Conservation (phyloP, 2,797 vertebrate genomes). For the Calcarius lapponicus region DNA sequence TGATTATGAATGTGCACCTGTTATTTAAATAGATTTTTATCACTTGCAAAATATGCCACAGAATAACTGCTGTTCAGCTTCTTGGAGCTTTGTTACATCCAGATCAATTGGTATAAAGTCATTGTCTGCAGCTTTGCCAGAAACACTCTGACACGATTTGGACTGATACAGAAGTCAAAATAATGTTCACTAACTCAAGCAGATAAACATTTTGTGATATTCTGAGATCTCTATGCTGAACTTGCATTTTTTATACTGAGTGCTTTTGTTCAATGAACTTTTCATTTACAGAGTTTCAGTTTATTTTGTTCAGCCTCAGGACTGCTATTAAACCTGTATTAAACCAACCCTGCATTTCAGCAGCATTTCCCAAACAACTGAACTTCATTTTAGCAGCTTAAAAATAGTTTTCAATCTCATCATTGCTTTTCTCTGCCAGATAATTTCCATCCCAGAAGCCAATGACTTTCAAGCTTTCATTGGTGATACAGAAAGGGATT, state of each 20-base stretch:
- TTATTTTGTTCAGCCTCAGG: not conserved
- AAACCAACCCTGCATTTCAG: not conserved
- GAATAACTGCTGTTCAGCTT: not conserved
- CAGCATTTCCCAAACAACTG: not conserved
- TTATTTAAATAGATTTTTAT: slow-evolving; percentile 13
- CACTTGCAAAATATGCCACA: not conserved
- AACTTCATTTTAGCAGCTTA: not conserved
- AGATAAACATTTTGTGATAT: not conserved
- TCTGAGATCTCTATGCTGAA: not conserved
- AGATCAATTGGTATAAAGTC: not conserved
- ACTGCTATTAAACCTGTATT: not conserved
- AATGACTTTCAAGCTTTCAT: not conserved
- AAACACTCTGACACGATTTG: not conserved
- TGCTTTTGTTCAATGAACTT: not conserved
- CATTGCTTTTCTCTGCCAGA: not conserved
- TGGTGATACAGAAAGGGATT: not conserved
- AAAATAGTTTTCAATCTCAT: not conserved
- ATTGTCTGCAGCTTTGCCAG: slow-evolving; percentile 1
- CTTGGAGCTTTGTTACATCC: not conserved
- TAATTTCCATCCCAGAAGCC: not conserved
- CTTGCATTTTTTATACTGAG: not conserved
- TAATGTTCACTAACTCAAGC: not conserved
- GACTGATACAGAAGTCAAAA: not conserved
- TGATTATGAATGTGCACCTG: not conserved
- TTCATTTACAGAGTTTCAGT: not conserved